A percentile compares a stretch with the other conserved stretches of the same genome.
Conservation (phyloP, 2,113 vertebrate species). For the Lagenorhynchus albirostris region DNA sequence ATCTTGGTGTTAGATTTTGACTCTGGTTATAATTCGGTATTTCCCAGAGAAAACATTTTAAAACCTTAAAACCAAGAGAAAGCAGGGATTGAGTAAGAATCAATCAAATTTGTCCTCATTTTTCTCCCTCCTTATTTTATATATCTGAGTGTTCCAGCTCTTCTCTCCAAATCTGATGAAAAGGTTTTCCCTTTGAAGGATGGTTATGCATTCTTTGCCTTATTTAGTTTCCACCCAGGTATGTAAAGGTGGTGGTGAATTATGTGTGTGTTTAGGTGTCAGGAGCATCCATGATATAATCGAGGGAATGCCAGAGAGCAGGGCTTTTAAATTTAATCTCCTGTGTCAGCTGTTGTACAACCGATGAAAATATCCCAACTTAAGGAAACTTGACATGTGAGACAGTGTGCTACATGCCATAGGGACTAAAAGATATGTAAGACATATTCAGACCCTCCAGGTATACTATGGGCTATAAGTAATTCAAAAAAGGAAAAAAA, state of each 20-base stretch:
- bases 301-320: neutral
- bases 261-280: neutral
- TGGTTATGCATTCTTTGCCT: neutral
- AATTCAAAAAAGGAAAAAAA: neutral
- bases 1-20: conserved; percentile 53
- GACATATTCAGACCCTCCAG: neutral
- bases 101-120: neutral
- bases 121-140: neutral
- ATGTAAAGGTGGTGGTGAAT: neutral
- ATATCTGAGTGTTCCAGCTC: neutral
- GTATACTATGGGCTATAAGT: neutral
- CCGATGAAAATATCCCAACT: neutral
- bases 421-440: neutral
- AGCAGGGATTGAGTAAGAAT: neutral
- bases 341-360: neutral
- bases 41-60: conserved; percentile 8
- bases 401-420: neutral
- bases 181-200: neutral
- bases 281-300: neutral
- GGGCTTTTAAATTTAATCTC: neutral
- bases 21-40: neutral
- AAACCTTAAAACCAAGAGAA: conserved; percentile 31
- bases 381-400: conserved; percentile 2
- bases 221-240: neutral
- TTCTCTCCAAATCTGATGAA: neutral